These are phyloP conservation scores for Pentamera pediparva DNA, from an alignment of 53 echinoderm and acorn worm species.

Conservation along the genomic window DNA sequence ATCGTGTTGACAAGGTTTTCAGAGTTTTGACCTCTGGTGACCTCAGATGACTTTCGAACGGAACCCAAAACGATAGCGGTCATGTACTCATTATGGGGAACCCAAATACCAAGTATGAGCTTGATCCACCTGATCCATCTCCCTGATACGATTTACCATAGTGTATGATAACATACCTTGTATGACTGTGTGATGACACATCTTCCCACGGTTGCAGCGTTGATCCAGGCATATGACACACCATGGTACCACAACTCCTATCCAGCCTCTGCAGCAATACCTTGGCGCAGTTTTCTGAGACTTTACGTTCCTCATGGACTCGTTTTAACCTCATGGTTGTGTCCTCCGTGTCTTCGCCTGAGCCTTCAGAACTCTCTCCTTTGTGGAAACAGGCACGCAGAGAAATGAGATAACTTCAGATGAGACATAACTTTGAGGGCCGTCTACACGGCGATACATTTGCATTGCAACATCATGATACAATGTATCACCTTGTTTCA, in stretches of 20 bases:
- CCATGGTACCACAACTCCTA: conserved; percentile 95
- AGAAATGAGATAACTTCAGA: not conserved
- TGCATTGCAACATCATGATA: too few species aligned
- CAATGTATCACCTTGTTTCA: too few species aligned
- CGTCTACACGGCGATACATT: too few species aligned
- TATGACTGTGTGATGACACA: conserved; percentile 96
- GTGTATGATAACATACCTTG: conserved; percentile 78
- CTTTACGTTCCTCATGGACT: conserved; percentile 93
- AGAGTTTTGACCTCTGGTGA: too few species aligned
- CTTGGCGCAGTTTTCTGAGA: conserved; percentile 92
- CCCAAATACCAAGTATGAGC: too few species aligned
- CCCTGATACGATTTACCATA: too few species aligned
- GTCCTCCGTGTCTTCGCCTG: conserved; percentile 86
- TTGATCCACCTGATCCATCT: too few species aligned
- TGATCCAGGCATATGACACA: conserved; percentile 84
- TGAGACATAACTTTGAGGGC: too few species aligned
- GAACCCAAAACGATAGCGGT: too few species aligned
- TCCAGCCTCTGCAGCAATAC: conserved; percentile 82
- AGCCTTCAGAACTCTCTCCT: conserved; percentile 89
- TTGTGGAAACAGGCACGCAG: not conserved
- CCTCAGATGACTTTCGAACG: too few species aligned
- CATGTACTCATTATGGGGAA: too few species aligned
- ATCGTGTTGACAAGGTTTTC: too few species aligned
- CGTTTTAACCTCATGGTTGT: conserved; percentile 83
- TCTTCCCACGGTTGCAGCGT: conserved; percentile 98